Conservation (phyloP, 2,888 invertebrate species). For the Steromphala cineraria region DNA sequence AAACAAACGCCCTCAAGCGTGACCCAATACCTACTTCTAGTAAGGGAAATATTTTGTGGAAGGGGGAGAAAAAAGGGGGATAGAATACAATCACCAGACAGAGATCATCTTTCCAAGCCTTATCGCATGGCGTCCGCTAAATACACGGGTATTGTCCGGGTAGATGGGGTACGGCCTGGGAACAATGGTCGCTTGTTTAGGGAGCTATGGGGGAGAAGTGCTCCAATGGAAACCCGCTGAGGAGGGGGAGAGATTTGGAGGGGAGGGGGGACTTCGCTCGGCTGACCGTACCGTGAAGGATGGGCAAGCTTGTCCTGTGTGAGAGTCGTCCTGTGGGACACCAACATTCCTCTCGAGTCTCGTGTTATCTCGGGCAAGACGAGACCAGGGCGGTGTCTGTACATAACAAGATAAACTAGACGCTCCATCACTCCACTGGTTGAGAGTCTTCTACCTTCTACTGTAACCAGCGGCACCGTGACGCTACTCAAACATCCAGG, state of each 20-base stretch:
- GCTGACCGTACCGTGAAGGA: not conserved
- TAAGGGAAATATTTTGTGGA: too few relatives aligned
- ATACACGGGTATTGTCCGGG: not conserved
- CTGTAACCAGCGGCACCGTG: too few relatives aligned
- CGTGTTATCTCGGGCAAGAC: not conserved
- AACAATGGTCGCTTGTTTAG: not conserved
- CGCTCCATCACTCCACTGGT: too few relatives aligned
- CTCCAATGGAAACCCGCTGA: too few relatives aligned
- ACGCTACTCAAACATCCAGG: too few relatives aligned
- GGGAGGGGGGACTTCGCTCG: not conserved
- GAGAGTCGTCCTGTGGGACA: not conserved
- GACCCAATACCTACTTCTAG: too few relatives aligned
- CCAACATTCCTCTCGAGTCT: not conserved
- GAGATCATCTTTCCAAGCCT: not conserved
- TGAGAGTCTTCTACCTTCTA: too few relatives aligned
- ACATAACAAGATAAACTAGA: too few relatives aligned
- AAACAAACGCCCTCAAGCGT: too few relatives aligned
- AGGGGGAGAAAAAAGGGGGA: too few relatives aligned
- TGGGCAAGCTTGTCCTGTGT: not conserved
- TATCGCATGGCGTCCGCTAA: conserved; percentile 1
- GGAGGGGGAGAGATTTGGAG: not conserved
- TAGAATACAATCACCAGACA: too few relatives aligned
- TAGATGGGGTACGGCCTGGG: not conserved
- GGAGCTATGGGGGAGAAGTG: not conserved
- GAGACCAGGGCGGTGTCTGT: not conserved